A percentile compares a stretch with the other conserved stretches of the same genome.
Evolutionary conservation across 2,888 invertebrate genomes (phyloP).

Genomic region (Hypsopygia costalis): DNA sequence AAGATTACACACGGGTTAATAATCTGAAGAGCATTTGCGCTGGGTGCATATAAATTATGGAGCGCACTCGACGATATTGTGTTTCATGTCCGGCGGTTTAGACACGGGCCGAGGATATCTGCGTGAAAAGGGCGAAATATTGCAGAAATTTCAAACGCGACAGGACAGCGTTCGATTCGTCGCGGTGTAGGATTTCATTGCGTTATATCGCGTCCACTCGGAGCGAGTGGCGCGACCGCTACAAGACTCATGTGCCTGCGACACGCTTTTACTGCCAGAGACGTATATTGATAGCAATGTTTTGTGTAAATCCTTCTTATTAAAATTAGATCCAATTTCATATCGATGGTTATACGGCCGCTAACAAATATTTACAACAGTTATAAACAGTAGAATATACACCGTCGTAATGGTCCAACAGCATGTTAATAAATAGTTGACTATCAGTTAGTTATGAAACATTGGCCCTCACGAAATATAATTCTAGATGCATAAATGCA

Average conservation of each 20-base stretch:
- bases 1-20: constrained; percentile 54
- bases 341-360: constrained; percentile 33
- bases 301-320: constrained; percentile 52
- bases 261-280: constrained; percentile 43
- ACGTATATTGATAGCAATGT: constrained; percentile 68
- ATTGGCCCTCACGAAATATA: constrained; percentile 1
- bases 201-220: constrained; percentile 55
- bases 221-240: constrained; percentile 33
- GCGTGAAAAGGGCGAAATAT: constrained; percentile 79
- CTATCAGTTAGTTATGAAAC: neutral
- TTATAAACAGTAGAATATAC: constrained; percentile 3
- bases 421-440: constrained; percentile 1
- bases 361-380: constrained; percentile 23
- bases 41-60: constrained; percentile 71
- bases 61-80: constrained; percentile 71
- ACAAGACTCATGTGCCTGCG: constrained; percentile 57
- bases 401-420: constrained; percentile 1
- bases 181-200: constrained; percentile 78
- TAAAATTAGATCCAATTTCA: constrained; percentile 54
- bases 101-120: constrained; percentile 74
- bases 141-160: constrained; percentile 77
- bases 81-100: constrained; percentile 76
- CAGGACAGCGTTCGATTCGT: constrained; percentile 78
- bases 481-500: constrained; percentile 7
- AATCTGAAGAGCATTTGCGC: constrained; percentile 44